Percentiles rank a stretch among this genome's conserved stretches.
These are phyloP conservation scores for Antheraea pernyi DNA, from an alignment of 1,140 invertebrate species.

Conservation along the genomic window DNA sequence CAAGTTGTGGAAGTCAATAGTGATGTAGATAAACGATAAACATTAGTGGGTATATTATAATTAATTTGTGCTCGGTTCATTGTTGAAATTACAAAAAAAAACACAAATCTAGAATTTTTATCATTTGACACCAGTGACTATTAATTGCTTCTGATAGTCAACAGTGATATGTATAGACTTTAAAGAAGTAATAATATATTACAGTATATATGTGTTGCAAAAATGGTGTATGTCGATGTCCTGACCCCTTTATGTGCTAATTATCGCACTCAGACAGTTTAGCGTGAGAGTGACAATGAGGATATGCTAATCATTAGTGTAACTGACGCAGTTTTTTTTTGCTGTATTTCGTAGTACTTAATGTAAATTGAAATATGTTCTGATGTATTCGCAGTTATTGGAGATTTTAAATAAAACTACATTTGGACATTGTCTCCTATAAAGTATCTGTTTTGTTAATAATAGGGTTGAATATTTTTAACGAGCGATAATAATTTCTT, in stretches of 20 bases:
- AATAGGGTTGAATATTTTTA: too few relatives aligned
- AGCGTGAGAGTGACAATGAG: slow-evolving; percentile 61
- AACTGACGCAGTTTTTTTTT: slow-evolving; percentile 38
- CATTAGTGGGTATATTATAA: too few relatives aligned
- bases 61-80: too few relatives aligned
- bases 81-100: too few relatives aligned
- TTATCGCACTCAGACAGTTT: slow-evolving; percentile 56
- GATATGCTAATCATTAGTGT: slow-evolving; percentile 50
- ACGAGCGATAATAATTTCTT: too few relatives aligned
- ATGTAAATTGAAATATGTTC: slow-evolving; percentile 38
- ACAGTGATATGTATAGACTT: too few relatives aligned
- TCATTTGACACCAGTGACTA: too few relatives aligned
- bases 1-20: neutral
- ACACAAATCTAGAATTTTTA: too few relatives aligned
- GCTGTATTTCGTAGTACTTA: slow-evolving; percentile 30
- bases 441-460: too few relatives aligned
- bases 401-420: neutral
- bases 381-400: neutral
- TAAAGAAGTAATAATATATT: too few relatives aligned
- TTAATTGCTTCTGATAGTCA: too few relatives aligned
- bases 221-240: slow-evolving; percentile 1
- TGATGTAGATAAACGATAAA: neutral
- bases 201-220: neutral
- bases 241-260: slow-evolving; percentile 48
- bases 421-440: too few relatives aligned